phyloP scores from a whole-genome alignment of 2,113 vertebrate genomes.

The Bombycilla garrulus region DNA sequence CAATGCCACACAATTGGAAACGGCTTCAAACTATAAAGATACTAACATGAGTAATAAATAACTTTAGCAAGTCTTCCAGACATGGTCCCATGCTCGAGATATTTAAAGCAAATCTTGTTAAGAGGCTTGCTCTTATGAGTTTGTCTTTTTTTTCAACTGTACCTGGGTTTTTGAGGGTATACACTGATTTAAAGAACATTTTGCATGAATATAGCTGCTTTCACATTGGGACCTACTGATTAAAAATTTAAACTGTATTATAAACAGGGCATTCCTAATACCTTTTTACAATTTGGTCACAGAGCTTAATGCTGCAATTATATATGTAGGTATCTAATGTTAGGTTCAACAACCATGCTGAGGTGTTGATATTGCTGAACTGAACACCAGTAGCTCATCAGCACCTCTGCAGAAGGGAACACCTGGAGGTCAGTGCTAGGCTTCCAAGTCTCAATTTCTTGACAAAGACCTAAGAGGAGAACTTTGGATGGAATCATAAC shows the following conservation, averaged over 20 bases:
- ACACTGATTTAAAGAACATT: neutral
- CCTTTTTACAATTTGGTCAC: neutral
- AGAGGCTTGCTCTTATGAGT: neutral
- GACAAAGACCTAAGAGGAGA: neutral
- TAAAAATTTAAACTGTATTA: neutral
- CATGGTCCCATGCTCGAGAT: neutral
- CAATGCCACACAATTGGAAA: neutral
- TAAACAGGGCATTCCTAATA: neutral
- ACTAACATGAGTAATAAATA: neutral
- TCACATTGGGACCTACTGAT: neutral
- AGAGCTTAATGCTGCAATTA: neutral
- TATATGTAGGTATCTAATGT: neutral
- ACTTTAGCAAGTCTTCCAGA: neutral
- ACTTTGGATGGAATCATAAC: neutral
- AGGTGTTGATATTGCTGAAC: neutral
- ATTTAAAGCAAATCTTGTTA: neutral
- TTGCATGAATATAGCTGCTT: neutral
- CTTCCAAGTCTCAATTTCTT: neutral
- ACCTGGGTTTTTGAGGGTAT: neutral
- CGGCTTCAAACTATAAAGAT: neutral
- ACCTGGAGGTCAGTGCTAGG: rapidly evolving
- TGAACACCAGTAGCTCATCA: neutral
- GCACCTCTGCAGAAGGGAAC: neutral
- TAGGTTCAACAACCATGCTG: neutral
- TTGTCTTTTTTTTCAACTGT: neutral